phyloP scores from a whole-genome alignment of 2,797 vertebrate genomes.

The Eospalax fontanierii region DNA sequence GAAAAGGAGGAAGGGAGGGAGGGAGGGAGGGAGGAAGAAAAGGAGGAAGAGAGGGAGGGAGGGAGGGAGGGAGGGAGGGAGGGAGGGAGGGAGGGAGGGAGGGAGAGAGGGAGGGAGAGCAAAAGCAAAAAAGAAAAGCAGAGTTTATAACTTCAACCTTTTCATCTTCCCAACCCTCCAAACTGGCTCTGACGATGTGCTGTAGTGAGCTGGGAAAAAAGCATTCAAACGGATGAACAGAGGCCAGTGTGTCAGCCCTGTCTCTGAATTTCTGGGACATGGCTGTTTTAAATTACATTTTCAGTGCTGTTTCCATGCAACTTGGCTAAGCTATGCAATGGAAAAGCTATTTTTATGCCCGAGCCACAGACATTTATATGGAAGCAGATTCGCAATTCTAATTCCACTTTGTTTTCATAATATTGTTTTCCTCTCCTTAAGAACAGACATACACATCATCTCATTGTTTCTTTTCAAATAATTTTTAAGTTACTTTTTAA shows the following conservation, averaged over 20 bases:
- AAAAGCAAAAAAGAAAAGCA: not conserved
- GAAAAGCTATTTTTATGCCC: conserved; percentile 74
- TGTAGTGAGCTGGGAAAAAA: not conserved
- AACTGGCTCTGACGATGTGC: conserved; percentile 10
- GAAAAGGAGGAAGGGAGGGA: not conserved
- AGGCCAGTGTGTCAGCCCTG: not conserved
- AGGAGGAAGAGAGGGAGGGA: not conserved
- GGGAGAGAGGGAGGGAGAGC: not conserved
- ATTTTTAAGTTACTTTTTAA: not conserved
- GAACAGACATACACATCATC: not conserved
- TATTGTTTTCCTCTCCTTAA: conserved; percentile 27
- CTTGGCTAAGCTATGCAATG: conserved; percentile 57
- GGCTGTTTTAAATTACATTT: conserved; percentile 77
- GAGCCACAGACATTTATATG: conserved; percentile 62
- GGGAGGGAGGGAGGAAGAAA: no score
- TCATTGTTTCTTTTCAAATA: not conserved
- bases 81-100: no score
- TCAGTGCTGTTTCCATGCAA: conserved; percentile 24
- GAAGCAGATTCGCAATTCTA: conserved; percentile 57
- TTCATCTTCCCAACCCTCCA: conserved; percentile 32
- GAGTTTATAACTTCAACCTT: not conserved
- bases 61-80: not conserved
- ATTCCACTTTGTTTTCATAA: conserved; percentile 64
- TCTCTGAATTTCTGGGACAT: conserved; percentile 72
- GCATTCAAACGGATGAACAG: not conserved